Conservation (phyloP, 1,140 invertebrate species). For the Cherax destructor region DNA sequence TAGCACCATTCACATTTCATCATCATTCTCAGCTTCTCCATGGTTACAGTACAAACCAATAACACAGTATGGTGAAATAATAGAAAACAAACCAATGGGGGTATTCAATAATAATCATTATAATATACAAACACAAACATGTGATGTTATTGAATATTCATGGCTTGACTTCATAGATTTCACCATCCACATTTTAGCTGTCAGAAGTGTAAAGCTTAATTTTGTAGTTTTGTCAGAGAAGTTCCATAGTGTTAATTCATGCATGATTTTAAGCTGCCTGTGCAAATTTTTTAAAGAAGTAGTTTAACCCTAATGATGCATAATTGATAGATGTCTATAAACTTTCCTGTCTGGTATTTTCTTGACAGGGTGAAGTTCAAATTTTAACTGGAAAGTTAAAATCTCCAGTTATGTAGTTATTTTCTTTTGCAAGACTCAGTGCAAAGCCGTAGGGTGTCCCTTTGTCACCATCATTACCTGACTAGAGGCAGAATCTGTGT, state of each 20-base stretch:
- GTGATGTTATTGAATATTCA: conserved; percentile 20
- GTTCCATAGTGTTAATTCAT: conserved; percentile 40
- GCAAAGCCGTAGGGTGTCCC: conserved; percentile 42
- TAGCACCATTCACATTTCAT: conserved; percentile 54
- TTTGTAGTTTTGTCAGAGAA: conserved; percentile 63
- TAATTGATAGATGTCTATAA: conserved; percentile 65
- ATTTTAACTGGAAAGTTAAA: conserved; percentile 28
- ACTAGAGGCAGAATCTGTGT: conserved; percentile 51
- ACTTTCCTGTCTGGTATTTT: conserved; percentile 38
- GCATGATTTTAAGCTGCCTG: conserved; percentile 60
- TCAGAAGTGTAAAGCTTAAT: conserved; percentile 56
- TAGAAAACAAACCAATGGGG: conserved; percentile 10
- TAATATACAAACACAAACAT: conserved; percentile 45
- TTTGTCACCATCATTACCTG: conserved; percentile 58
- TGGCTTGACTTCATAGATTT: conserved; percentile 44
- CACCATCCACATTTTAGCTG: conserved; percentile 48
- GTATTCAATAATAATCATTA: conserved; percentile 3
- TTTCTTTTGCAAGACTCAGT: conserved; percentile 50
- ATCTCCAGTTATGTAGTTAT: conserved; percentile 47
- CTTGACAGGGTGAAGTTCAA: conserved; percentile 26
- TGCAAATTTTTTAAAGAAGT: conserved; percentile 58
- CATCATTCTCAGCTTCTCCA: conserved; percentile 66
- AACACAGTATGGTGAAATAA: conserved; percentile 58
- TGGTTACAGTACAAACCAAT: conserved; percentile 69
- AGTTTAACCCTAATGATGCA: conserved; percentile 46